Evolutionary conservation across 2,113 vertebrate species (phyloP).

Genomic region (Chloropsis hardwickii): DNA sequence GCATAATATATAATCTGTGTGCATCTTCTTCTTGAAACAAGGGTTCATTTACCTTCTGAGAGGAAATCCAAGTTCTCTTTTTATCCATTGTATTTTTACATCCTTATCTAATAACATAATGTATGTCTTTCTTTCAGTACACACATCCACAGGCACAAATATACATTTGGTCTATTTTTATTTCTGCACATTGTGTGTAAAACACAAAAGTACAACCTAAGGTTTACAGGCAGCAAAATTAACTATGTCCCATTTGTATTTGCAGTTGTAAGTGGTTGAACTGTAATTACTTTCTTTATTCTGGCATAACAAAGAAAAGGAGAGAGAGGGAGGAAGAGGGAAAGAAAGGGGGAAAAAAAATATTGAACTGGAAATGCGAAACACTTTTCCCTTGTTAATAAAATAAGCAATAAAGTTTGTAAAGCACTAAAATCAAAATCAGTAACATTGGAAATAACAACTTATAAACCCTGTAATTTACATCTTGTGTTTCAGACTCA

Average conservation of each 20-base stretch:
- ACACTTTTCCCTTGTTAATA: conserved; percentile 57
- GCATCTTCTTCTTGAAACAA: conserved; percentile 10
- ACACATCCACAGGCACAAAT: neutral
- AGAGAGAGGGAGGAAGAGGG: neutral
- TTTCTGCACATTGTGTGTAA: neutral
- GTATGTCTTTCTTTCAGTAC: neutral
- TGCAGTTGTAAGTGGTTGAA: conserved; percentile 23
- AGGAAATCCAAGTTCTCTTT: neutral
- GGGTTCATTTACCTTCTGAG: neutral
- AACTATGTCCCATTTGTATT: neutral
- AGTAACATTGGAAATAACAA: conserved; percentile 49
- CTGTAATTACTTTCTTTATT: neutral
- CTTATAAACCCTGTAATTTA: conserved; percentile 65
- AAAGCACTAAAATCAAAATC: conserved; percentile 64
- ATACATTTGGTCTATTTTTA: neutral
- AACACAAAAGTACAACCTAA: neutral
- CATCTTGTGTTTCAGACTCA: conserved; percentile 54
- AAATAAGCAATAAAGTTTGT: conserved; percentile 71
- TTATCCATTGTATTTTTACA: conserved; percentile 13
- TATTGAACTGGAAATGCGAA: conserved; percentile 46
- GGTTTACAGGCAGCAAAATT: conserved; percentile 10
- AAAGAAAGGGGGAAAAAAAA: neutral
- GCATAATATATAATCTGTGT: neutral
- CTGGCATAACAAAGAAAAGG: neutral
- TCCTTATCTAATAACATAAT: neutral